Percentiles rank a stretch among this genome's conserved stretches.
Evolutionary conservation across 2,113 vertebrate species (phyloP).

Genomic region (Steatornis caripensis): DNA sequence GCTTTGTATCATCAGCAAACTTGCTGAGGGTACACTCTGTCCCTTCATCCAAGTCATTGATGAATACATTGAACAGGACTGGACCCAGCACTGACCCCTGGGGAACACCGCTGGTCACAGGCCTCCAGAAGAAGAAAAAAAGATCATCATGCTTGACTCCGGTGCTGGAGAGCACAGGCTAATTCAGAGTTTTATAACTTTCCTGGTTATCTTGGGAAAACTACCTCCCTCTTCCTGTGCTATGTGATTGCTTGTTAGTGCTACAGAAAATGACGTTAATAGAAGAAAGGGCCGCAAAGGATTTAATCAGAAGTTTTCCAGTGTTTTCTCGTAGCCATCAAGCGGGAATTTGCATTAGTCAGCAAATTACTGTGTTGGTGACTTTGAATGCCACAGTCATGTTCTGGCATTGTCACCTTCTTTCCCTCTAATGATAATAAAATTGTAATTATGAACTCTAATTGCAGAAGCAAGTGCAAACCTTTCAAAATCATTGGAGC

Average conservation of each 20-base stretch:
- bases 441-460: background rate
- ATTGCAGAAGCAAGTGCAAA: background rate
- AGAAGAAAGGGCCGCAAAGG: background rate
- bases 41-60: too few relatives aligned
- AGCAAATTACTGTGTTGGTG: background rate
- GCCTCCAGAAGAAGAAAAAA: too few relatives aligned
- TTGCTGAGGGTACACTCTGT: too few relatives aligned
- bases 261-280: background rate
- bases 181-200: background rate
- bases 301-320: constrained; percentile 44
- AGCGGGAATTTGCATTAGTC: background rate
- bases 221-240: background rate
- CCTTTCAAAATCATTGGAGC: background rate
- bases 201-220: constrained; percentile 7
- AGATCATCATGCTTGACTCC: background rate
- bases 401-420: background rate
- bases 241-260: background rate
- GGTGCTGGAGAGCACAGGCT: background rate
- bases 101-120: too few relatives aligned
- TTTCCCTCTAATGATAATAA: background rate
- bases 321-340: background rate
- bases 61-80: too few relatives aligned
- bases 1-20: too few relatives aligned
- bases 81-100: too few relatives aligned
- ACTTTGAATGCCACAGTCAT: background rate